Evolutionary conservation across 2,113 vertebrate genomes (phyloP), one percentile per base, ranked within the genome.

Genomic region (Toxotes chatareus): DNA sequence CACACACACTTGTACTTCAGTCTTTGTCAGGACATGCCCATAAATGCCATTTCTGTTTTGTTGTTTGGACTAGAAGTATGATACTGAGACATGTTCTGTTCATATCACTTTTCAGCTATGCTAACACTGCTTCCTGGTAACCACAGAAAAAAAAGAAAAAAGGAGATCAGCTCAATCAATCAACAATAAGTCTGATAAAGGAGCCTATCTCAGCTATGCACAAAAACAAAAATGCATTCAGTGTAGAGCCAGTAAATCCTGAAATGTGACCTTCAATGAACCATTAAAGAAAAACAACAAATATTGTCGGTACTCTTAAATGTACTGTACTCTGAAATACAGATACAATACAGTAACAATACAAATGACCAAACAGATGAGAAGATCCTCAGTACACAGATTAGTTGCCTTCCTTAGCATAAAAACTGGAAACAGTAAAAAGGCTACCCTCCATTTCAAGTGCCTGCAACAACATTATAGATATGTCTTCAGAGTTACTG

Each of bases 1-100:
- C 27, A 27, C 27, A 27, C 27, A 27, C 27, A 27, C 27, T 1
- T 27, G 27, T 27, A 27, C 27, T 27, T 27, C 27, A 27, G 27
- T 27, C 27, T 27, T 27, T 27, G 27, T 27, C 27, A 27, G 27
- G 27, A 27, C 27, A 27, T 27, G 27, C 19, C 32, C 19, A 62
- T 63, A 34, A 75, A 79, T 57, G 71, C 51, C 57, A 51, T 53
- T 60, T 64, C 57, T 44, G 38, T n/a, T 53, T 55, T 53, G 23
- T 59, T 79, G 46, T 84, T 73, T 79, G 56, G 63, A 62, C 44
- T 56, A 36, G 27, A 27, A 66, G 13, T 51, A 11, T 34, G 51
- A 65, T 12, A 55, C 1, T 32, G 34, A 57, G 69, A 40, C 32
- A 63, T 47, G 21, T n/a, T 56, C 38, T 64, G 21, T 38, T 44